These are phyloP conservation scores for Ovis aries DNA, from an alignment of 2,113 vertebrate genomes.

Conservation along the genomic window ARS-UI_Ramb_v3.0 NC_056069.1:70553501-70554000, in stretches of 20 bases:
- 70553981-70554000: background rate
- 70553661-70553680: background rate
- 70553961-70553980: too few relatives aligned
- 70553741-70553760: background rate
- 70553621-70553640: background rate
- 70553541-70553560: background rate
- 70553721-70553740: background rate
- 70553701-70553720: background rate
- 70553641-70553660: background rate
- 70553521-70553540: background rate
- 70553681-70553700: background rate
- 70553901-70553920: accelerated
- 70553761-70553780: background rate
- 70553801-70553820: accelerated
- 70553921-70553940: accelerated
- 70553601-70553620: background rate
- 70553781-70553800: accelerated
- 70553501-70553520: background rate
- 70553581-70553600: accelerated
- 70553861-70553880: accelerated
- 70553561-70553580: background rate
- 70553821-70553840: background rate
- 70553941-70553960: too few relatives aligned
- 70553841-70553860: accelerated
- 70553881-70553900: background rate